Evolutionary conservation across 2,888 invertebrate species (phyloP).

Genomic region (Nomada fucata): DNA sequence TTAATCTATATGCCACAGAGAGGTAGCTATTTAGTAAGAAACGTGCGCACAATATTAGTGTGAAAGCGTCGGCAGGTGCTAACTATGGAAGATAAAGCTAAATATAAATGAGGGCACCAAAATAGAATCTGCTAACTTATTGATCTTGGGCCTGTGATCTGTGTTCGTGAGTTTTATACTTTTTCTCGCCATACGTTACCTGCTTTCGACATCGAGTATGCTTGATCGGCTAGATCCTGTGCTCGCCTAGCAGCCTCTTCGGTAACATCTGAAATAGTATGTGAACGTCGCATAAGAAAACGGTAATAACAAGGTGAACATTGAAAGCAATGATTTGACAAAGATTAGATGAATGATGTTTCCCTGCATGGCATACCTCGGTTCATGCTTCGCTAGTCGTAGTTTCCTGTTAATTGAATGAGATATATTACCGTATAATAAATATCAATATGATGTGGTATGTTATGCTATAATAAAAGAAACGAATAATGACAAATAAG

Average conservation of each 20-base stretch:
- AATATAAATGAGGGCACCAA: conserved; percentile 84
- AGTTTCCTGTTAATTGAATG: conserved; percentile 83
- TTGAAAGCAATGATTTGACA: conserved; percentile 84
- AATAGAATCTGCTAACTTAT: conserved; percentile 78
- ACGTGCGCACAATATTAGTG: conserved; percentile 82
- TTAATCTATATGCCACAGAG: neutral
- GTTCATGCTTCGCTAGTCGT: conserved; percentile 83
- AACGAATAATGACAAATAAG: conserved; percentile 72
- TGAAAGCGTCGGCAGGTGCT: conserved; percentile 84
- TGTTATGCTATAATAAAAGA: conserved; percentile 75
- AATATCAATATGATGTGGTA: conserved; percentile 69
- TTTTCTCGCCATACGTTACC: conserved; percentile 75
- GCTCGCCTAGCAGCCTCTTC: conserved; percentile 82
- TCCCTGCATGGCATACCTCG: conserved; percentile 84
- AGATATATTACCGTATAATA: conserved; percentile 78
- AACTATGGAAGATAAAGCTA: conserved; percentile 85
- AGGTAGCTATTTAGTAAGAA: conserved; percentile 80
- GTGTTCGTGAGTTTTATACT: conserved; percentile 61
- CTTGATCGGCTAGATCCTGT: conserved; percentile 78
- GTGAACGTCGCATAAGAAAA: conserved; percentile 6
- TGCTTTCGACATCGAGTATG: conserved; percentile 74
- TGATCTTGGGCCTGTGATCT: conserved; percentile 79
- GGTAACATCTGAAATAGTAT: conserved; percentile 81
- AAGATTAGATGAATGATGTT: conserved; percentile 84
- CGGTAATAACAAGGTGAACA: conserved; percentile 72